A percentile compares a stretch with the other conserved stretches of the same genome.
Conservation (phyloP, 2,888 invertebrate species). For the Balanococcus diminutus region DNA sequence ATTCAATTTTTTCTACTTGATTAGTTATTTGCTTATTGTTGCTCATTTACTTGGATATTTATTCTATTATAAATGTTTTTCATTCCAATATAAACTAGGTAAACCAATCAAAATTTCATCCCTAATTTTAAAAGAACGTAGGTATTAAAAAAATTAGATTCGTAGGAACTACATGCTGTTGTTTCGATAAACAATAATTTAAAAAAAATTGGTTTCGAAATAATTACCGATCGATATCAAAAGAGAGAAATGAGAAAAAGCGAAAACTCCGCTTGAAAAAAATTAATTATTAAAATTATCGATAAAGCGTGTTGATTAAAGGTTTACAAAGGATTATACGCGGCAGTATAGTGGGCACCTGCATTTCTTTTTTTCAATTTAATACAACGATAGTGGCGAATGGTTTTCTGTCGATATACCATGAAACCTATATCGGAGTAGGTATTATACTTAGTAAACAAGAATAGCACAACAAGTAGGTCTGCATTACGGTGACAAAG, state of each 20-base stretch:
- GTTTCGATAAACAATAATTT: background rate
- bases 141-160: too few relatives aligned
- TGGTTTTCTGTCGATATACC: background rate
- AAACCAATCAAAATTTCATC: too few relatives aligned
- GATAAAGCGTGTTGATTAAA: background rate
- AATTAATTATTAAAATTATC: background rate
- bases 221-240: background rate
- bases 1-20: too few relatives aligned
- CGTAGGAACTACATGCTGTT: too few relatives aligned
- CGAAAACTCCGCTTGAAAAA: background rate
- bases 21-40: too few relatives aligned
- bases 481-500: too few relatives aligned
- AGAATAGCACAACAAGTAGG: too few relatives aligned
- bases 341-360: background rate
- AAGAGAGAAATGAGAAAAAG: background rate
- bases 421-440: too few relatives aligned
- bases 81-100: too few relatives aligned
- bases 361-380: constrained; percentile 2
- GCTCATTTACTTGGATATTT: too few relatives aligned
- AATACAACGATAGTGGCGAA: background rate
- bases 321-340: background rate
- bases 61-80: too few relatives aligned
- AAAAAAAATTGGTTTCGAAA: background rate
- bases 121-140: too few relatives aligned
- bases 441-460: background rate